Base-by-base conservation (phyloP, 92 coral and sea anemone species). In the Heliopora coerulea region DNA sequence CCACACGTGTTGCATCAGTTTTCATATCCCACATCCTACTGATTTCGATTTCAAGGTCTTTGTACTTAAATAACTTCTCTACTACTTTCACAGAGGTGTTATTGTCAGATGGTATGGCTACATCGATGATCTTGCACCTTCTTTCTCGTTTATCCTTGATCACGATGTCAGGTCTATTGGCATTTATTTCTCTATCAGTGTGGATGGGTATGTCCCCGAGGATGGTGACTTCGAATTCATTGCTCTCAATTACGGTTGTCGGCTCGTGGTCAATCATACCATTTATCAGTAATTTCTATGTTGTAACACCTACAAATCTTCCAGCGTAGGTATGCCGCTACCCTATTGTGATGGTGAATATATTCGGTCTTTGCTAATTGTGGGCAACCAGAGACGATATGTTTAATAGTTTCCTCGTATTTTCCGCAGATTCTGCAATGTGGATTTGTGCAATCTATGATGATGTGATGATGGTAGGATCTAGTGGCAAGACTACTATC, bases 101-200 rank as follows among this genome's bases (percentile, higher is more conserved):
- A 27, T 37, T 42, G 40, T 34, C 50, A 32, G 34, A 32, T 28
- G 49, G 79, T 56, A 74, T 0, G 10, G 39, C 25, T n/a, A 59
- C 31, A 28, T 74, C 72, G 56, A 74, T 54, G 17, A 74, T 20
- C 3, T 27, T 26, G 76, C 79, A 74, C 26, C 27, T 56, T 50
- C 23, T 37, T 13, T 21, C 21, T 12, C 31, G 20, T 31, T 58
- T 32, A 39, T 74, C 76, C 56, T 37, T 74, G 48, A 74, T 28
- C 17, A 74, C 56, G 39, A 74, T 74, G 69, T 74, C 79, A 27
- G 79, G 79, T 58, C 69, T 74, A 56, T 74, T 61, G 28, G 76
- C 79, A 14, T 33, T 25, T 29, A 74, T 74, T 26, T 29, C 73
- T 23, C 52, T 52, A 50, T 74, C 79, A 20, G 79, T 74, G 39